Evolutionary conservation across 1,140 invertebrate genomes (phyloP).

Genomic region (Zophobas morio): DNA sequence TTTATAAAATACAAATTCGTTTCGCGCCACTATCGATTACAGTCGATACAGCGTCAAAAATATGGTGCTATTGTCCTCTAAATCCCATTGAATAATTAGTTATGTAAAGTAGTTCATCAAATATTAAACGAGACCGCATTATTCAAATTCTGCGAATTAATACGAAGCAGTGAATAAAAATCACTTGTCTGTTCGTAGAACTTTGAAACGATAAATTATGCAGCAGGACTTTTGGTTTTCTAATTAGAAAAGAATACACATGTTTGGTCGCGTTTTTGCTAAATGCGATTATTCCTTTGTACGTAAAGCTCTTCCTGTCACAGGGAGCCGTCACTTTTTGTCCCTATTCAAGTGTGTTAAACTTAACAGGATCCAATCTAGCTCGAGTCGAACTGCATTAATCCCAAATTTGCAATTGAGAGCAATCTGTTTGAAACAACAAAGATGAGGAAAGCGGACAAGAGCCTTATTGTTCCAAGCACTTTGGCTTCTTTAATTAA

Average conservation of each 20-base stretch:
- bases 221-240: neutral
- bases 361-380: conserved; percentile 24
- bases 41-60: conserved; percentile 10
- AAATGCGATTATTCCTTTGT: conserved; percentile 25
- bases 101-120: conserved; percentile 29
- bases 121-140: conserved; percentile 20
- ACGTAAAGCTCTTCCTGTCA: conserved; percentile 16
- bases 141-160: conserved; percentile 17
- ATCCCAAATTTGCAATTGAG: neutral
- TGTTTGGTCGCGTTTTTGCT: conserved; percentile 9
- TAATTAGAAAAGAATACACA: conserved; percentile 2
- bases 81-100: conserved; percentile 23
- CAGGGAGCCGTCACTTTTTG: conserved; percentile 20
- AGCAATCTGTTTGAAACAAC: conserved; percentile 3
- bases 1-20: conserved; percentile 35
- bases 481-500: conserved; percentile 24
- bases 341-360: conserved; percentile 16
- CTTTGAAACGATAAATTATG: conserved; percentile 13
- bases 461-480: neutral
- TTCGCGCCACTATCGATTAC: conserved; percentile 19
- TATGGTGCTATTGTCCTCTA: conserved; percentile 23
- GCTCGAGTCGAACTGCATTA: conserved; percentile 26
- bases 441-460: conserved; percentile 4
- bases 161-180: conserved; percentile 1
- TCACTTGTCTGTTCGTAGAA: neutral